phyloP scores from a whole-genome alignment of 2,113 vertebrate genomes.

The Thinocorus orbignyianus region DNA sequence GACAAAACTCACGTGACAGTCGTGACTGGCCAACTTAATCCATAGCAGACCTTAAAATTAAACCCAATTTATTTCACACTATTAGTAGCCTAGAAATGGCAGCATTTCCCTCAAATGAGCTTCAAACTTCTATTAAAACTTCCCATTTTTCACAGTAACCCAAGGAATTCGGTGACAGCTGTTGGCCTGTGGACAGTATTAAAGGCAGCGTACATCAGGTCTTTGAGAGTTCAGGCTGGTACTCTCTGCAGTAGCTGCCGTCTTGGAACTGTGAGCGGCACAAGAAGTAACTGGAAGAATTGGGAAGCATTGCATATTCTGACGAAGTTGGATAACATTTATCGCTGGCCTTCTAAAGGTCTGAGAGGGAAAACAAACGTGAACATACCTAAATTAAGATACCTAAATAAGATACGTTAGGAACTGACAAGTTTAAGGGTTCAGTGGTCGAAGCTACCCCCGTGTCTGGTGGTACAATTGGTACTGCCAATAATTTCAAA shows the following conservation, averaged over 20 bases:
- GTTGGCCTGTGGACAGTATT: not conserved
- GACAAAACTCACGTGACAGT: not conserved
- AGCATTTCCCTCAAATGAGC: not conserved
- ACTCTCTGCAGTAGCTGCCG: not conserved
- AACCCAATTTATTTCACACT: not conserved
- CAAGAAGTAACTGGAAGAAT: not conserved
- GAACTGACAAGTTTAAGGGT: not conserved
- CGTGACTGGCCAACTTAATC: not conserved
- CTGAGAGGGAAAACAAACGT: not conserved
- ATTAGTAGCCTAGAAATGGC: not conserved
- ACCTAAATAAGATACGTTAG: too few relatives aligned
- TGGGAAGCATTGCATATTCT: not conserved
- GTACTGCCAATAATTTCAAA: not conserved
- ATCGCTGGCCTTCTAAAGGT: not conserved
- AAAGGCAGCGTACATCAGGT: not conserved
- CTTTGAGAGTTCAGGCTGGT: not conserved
- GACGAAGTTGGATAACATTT: not conserved
- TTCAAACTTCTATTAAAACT: not conserved
- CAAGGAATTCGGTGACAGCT: not conserved
- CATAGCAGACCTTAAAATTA: not conserved
- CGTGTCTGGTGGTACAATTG: not conserved
- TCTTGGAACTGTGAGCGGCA: not conserved
- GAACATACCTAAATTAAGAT: not conserved
- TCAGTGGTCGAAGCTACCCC: not conserved
- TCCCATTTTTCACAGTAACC: not conserved